Conservation (phyloP, 2,113 vertebrate species). For the Misgurnus anguillicaudatus region DNA sequence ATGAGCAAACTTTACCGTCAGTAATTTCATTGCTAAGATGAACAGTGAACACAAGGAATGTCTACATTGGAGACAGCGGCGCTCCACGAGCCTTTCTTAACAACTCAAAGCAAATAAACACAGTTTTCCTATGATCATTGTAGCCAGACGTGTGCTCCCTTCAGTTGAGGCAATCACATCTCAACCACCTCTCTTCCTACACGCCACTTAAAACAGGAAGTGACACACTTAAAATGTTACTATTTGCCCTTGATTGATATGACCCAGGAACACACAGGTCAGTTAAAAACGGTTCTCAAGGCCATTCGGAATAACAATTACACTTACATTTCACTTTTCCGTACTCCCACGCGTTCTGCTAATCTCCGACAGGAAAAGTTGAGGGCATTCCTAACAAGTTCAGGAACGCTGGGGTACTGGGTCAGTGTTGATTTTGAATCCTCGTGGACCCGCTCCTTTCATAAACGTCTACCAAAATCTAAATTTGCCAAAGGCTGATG, state of each 20-base stretch:
- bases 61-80: constrained; percentile 23
- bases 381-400: constrained; percentile 39
- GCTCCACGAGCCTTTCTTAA: constrained; percentile 58
- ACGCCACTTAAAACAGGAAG: constrained; percentile 42
- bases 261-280: constrained; percentile 31
- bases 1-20: too few relatives aligned
- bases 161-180: background rate
- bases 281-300: constrained; percentile 32
- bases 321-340: constrained; percentile 25
- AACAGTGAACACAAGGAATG: background rate
- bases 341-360: constrained; percentile 20
- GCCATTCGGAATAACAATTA: constrained; percentile 33
- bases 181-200: background rate
- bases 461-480: background rate
- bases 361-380: constrained; percentile 24
- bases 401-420: constrained; percentile 23
- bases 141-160: constrained; percentile 12
- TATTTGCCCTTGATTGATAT: constrained; percentile 9
- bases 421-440: constrained; percentile 30
- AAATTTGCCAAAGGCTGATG: constrained; percentile 33
- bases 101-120: constrained; percentile 76
- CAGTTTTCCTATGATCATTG: constrained; percentile 66
- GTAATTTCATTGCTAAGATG: too few relatives aligned
- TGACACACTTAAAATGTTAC: constrained; percentile 37
- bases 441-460: background rate